phyloP scores from a whole-genome alignment of 2,113 vertebrate genomes.

The Casuarius casuarius region DNA sequence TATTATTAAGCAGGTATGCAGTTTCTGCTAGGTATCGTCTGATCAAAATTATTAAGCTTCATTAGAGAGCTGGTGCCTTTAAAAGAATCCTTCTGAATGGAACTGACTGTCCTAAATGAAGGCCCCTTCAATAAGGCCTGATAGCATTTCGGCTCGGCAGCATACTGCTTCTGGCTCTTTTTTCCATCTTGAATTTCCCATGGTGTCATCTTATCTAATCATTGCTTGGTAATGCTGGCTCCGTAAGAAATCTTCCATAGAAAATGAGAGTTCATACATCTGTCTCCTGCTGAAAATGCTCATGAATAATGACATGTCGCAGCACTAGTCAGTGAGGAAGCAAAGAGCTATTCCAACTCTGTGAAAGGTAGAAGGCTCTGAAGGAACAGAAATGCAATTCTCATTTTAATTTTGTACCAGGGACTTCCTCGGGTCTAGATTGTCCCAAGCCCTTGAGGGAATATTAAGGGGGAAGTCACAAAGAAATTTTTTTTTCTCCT shows the following conservation, averaged over 20 bases:
- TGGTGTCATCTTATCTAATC: slow-evolving; percentile 42
- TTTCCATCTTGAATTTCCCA: slow-evolving; percentile 37
- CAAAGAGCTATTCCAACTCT: background rate
- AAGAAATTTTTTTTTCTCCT: background rate
- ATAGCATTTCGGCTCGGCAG: slow-evolving; percentile 4
- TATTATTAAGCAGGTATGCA: background rate
- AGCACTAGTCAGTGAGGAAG: background rate
- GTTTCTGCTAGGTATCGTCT: background rate
- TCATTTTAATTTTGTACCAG: background rate
- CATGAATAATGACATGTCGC: background rate
- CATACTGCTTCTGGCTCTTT: background rate
- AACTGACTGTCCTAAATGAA: background rate
- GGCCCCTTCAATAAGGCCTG: background rate
- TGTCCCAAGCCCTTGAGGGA: background rate
- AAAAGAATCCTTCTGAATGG: background rate
- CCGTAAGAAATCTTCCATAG: slow-evolving; percentile 3
- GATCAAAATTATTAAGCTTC: slow-evolving; percentile 12
- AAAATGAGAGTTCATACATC: slow-evolving; percentile 23
- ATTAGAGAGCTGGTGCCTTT: background rate
- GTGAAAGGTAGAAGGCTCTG: background rate
- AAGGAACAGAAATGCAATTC: background rate
- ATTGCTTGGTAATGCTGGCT: background rate
- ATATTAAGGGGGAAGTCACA: background rate
- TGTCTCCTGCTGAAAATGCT: slow-evolving; percentile 36
- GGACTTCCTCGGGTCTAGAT: background rate